Conservation (phyloP, 2,888 invertebrate genomes). For the Volucella zonaria region DNA sequence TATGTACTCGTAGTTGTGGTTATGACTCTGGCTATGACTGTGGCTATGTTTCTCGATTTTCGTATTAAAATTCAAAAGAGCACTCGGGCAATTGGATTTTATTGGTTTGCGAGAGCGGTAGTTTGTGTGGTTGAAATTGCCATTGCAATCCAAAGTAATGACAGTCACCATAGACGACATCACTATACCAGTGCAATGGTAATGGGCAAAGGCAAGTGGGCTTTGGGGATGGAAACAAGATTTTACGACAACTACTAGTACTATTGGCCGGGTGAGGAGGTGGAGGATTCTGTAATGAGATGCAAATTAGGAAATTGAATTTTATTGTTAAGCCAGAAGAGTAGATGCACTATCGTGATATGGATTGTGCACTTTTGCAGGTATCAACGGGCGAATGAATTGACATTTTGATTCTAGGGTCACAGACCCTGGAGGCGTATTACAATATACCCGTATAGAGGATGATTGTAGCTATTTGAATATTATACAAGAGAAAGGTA, state of each 20-base stretch:
- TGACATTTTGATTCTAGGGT: conserved; percentile 24
- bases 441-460: no score
- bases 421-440: conserved; percentile 3
- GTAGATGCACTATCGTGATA: not conserved
- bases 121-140: conserved; percentile 40
- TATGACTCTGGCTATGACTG: no score
- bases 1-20: no score
- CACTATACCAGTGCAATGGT: no score
- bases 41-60: no score
- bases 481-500: not conserved
- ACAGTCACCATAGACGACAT: not conserved
- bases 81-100: conserved; percentile 54
- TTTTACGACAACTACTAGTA: not conserved
- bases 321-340: not conserved
- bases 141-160: conserved; percentile 40
- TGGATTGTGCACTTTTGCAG: not conserved
- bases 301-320: conserved; percentile 49
- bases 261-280: not conserved
- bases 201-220: not conserved
- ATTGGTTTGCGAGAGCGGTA: conserved; percentile 35
- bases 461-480: no score
- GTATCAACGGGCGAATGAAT: not conserved
- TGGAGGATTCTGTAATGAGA: conserved; percentile 28
- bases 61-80: conserved; percentile 25
- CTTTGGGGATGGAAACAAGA: not conserved